Conservation (phyloP, 2,797 vertebrate species). For the Muraenolepis orangiensis region DNA sequence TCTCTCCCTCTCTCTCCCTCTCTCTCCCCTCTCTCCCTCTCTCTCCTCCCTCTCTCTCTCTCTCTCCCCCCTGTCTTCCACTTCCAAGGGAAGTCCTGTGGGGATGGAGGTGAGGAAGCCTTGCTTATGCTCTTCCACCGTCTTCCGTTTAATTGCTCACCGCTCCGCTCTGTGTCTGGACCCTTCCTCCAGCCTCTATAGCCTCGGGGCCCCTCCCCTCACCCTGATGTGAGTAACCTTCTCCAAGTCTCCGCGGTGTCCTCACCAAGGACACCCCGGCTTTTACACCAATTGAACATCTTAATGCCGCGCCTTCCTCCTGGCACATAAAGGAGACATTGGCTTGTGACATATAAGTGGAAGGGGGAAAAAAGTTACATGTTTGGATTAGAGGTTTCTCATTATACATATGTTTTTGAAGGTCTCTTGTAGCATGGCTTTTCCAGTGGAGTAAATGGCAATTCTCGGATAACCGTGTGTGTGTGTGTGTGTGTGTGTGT, state of each 20-base stretch:
- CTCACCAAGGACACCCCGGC: constrained; percentile 10
- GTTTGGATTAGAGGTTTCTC: constrained; percentile 24
- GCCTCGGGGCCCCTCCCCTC: constrained; percentile 27
- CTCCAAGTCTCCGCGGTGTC: constrained; percentile 22
- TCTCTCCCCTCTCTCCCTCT: constrained; percentile 57
- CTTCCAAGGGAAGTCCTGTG: constrained; percentile 59
- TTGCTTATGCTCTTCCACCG: constrained; percentile 51
- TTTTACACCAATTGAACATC: background rate
- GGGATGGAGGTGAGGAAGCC: constrained; percentile 51
- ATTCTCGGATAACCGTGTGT: constrained; percentile 37
- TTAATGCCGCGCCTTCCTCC: background rate
- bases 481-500: no score
- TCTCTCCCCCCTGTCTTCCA: constrained; percentile 65
- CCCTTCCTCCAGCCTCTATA: background rate
- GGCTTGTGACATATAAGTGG: background rate
- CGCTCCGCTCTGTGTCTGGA: constrained; percentile 3
- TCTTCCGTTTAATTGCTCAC: constrained; percentile 53
- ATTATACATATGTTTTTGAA: constrained; percentile 26
- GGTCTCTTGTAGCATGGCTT: constrained; percentile 33
- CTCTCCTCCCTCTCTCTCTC: no score
- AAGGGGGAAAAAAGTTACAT: constrained; percentile 16
- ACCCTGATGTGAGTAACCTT: constrained; percentile 14
- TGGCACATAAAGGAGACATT: background rate
- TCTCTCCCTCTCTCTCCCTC: constrained; percentile 48
- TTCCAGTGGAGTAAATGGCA: constrained; percentile 20